Percentiles rank a stretch among this genome's conserved stretches.
Evolutionary conservation across 2,888 invertebrate genomes (phyloP).

Genomic region (Choristoneura rosaceana): DNA sequence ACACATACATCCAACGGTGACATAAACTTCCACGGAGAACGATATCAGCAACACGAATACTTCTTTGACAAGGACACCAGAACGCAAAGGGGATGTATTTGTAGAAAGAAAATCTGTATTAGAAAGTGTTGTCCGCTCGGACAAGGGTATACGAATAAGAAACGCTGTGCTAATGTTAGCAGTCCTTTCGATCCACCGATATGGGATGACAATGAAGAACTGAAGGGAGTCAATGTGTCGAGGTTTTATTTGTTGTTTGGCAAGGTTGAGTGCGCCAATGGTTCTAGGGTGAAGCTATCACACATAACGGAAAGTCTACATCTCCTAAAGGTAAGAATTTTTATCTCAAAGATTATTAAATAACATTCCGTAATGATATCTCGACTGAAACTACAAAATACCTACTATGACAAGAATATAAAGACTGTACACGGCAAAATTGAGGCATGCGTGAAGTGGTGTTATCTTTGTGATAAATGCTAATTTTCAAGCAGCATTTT

Average conservation of each 20-base stretch:
- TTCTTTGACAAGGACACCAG: slow-evolving; percentile 51
- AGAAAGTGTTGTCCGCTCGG: slow-evolving; percentile 69
- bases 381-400: neutral
- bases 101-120: slow-evolving; percentile 57
- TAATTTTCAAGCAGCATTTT: no score
- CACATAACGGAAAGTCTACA: slow-evolving; percentile 46
- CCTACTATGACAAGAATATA: no score
- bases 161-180: slow-evolving; percentile 51
- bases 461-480: no score
- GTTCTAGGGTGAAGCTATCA: slow-evolving; percentile 50
- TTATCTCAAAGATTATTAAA: neutral
- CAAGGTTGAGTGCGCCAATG: slow-evolving; percentile 55
- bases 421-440: no score
- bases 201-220: slow-evolving; percentile 51
- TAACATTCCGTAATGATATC: neutral
- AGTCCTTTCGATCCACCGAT: slow-evolving; percentile 58
- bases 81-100: slow-evolving; percentile 57
- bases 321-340: slow-evolving; percentile 59
- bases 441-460: no score
- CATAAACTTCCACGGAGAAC: slow-evolving; percentile 53
- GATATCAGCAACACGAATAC: slow-evolving; percentile 57
- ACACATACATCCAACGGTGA: slow-evolving; percentile 50
- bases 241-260: slow-evolving; percentile 60
- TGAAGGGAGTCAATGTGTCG: slow-evolving; percentile 4
- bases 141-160: slow-evolving; percentile 48